These are phyloP conservation scores for Drosophila colorata DNA, from an alignment of 2,888 invertebrate species.

Conservation along the genomic window DNA sequence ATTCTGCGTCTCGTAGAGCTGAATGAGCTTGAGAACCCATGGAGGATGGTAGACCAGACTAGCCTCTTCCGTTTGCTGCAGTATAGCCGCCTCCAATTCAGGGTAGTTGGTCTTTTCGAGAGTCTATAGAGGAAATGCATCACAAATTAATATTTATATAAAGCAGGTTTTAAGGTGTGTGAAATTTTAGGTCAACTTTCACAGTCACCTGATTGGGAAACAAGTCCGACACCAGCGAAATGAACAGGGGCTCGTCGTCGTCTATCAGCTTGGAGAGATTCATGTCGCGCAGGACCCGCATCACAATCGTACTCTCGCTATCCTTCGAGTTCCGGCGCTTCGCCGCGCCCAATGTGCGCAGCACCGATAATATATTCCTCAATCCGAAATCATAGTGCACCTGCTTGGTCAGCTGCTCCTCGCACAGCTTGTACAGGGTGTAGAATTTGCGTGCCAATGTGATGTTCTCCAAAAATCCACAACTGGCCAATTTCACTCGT, in stretches of 20 bases:
- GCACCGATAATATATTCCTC: conserved; percentile 96
- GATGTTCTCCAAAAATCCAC: conserved; percentile 98
- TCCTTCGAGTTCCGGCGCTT: conserved; percentile 96
- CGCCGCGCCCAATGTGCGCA: conserved; percentile 95
- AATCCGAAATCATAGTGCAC: conserved; percentile 99
- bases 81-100: conserved; percentile 95
- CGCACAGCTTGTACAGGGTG: conserved; percentile 97
- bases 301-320: conserved; percentile 97
- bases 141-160: background rate
- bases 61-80: conserved; percentile 91
- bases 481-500: conserved; percentile 97
- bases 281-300: conserved; percentile 99
- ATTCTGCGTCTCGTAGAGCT: conserved; percentile 97
- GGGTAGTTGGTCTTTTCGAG: conserved; percentile 96
- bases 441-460: conserved; percentile 98
- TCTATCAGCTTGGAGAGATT: conserved; percentile 98
- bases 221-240: conserved; percentile 96
- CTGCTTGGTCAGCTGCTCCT: conserved; percentile 98
- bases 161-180: too few relatives aligned
- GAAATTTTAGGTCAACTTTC: too few relatives aligned
- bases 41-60: conserved; percentile 96
- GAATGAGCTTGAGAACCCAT: conserved; percentile 97
- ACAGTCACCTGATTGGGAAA: conserved; percentile 93
- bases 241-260: conserved; percentile 98
- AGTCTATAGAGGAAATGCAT: conserved; percentile 82